Evolutionary conservation across 2,113 vertebrate genomes (phyloP).

Genomic region (Tychaedon coryphoeus): DNA sequence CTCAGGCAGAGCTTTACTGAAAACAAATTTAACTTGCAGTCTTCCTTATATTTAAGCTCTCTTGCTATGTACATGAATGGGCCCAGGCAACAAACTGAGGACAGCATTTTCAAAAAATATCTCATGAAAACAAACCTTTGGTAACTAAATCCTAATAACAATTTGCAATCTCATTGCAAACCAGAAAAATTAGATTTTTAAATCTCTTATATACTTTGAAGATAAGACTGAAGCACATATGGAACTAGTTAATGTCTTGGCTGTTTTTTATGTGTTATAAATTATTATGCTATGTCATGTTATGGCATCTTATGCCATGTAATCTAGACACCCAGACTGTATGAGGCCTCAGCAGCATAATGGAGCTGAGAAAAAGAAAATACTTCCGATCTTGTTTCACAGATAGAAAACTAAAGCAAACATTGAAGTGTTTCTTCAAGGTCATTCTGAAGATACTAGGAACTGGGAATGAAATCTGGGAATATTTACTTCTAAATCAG

Average conservation of each 20-base stretch:
- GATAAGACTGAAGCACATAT: neutral
- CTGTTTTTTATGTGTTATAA: neutral
- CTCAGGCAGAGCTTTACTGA: neutral
- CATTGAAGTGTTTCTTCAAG: neutral
- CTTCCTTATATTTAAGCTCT: slow-evolving; percentile 6
- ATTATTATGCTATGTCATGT: neutral
- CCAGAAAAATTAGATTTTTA: neutral
- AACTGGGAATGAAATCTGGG: neutral
- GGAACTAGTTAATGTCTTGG: neutral
- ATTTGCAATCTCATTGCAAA: neutral
- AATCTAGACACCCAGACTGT: neutral
- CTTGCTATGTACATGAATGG: neutral
- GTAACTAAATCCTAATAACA: neutral
- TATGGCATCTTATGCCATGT: neutral
- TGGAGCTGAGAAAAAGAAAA: neutral
- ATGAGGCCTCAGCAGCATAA: neutral
- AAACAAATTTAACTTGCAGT: slow-evolving; percentile 26
- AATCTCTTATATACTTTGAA: neutral
- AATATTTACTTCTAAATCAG: neutral
- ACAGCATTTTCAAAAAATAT: neutral
- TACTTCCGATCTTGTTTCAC: neutral
- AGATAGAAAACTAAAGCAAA: neutral
- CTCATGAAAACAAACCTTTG: neutral
- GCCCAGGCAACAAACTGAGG: neutral
- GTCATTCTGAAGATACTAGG: neutral